Evolutionary conservation across 2,888 invertebrate genomes (phyloP).

Genomic region (Oasisia sp.): DNA sequence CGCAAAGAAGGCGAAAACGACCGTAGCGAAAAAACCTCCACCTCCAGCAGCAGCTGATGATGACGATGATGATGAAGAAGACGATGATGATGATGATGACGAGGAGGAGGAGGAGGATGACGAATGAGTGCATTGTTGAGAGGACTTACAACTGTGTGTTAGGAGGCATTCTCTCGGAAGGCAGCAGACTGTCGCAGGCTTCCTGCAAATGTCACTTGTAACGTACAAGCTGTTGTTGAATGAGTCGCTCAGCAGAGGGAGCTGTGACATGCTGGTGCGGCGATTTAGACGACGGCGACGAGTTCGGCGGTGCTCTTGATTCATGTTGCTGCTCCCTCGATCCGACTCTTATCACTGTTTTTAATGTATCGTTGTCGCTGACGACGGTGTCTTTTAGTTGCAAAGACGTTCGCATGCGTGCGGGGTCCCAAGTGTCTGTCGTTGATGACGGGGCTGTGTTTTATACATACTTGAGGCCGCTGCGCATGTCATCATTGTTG

Average conservation of each 20-base stretch:
- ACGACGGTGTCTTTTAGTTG: constrained; percentile 12
- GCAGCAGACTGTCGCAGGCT: constrained; percentile 7
- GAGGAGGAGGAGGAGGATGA: constrained; percentile 38
- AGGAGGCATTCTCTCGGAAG: neutral
- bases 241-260: neutral
- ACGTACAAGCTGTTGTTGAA: constrained; percentile 9
- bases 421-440: neutral
- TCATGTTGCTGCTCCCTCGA: neutral
- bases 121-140: neutral
- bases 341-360: neutral
- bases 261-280: neutral
- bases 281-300: neutral
- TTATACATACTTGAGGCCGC: neutral
- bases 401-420: neutral
- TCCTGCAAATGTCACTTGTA: constrained; percentile 13
- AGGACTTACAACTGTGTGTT: constrained; percentile 17
- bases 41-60: constrained; percentile 52
- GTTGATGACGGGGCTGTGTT: neutral
- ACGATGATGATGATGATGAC: constrained; percentile 43
- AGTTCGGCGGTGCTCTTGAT: neutral
- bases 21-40: neutral
- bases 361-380: neutral
- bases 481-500: neutral
- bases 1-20: constrained; percentile 26
- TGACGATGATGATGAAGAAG: constrained; percentile 40